These are phyloP conservation scores for Grallaria varia DNA, from an alignment of 2,113 vertebrate species.

Conservation along the genomic window DNA sequence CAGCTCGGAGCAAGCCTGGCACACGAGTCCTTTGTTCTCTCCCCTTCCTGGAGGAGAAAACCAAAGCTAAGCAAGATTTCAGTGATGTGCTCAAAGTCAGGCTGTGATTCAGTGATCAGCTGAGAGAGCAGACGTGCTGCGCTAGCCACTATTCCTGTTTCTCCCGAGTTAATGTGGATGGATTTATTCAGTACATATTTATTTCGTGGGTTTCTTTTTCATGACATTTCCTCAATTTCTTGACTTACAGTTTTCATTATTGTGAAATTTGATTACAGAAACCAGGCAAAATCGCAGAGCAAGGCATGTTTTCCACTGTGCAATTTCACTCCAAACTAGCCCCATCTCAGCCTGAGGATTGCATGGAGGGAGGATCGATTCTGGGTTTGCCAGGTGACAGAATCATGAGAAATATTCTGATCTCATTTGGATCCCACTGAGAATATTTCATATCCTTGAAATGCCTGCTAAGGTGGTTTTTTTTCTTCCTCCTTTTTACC, in stretches of 20 bases:
- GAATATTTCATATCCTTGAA: neutral
- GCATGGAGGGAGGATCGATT: slow-evolving; percentile 26
- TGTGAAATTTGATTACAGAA: slow-evolving; percentile 62
- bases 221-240: slow-evolving; percentile 57
- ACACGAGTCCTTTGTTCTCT: slow-evolving; percentile 12
- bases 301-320: slow-evolving; percentile 16
- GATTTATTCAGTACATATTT: slow-evolving; percentile 35
- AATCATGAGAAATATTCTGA: neutral
- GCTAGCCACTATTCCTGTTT: slow-evolving; percentile 23
- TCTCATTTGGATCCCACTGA: neutral
- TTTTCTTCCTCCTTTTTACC: neutral
- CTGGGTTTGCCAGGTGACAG: slow-evolving; percentile 7
- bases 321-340: neutral
- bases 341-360: neutral
- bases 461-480: neutral
- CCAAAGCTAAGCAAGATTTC: slow-evolving; percentile 39
- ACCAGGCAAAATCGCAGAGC: slow-evolving; percentile 20
- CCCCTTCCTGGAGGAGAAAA: slow-evolving; percentile 10
- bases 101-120: slow-evolving; percentile 61
- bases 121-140: slow-evolving; percentile 46
- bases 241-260: slow-evolving; percentile 56
- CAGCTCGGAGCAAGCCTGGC: neutral
- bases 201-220: slow-evolving; percentile 19
- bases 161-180: slow-evolving; percentile 11
- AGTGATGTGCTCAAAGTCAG: slow-evolving; percentile 35